Conservation (phyloP, 2,113 vertebrate genomes). For the Apodemus sylvaticus region DNA sequence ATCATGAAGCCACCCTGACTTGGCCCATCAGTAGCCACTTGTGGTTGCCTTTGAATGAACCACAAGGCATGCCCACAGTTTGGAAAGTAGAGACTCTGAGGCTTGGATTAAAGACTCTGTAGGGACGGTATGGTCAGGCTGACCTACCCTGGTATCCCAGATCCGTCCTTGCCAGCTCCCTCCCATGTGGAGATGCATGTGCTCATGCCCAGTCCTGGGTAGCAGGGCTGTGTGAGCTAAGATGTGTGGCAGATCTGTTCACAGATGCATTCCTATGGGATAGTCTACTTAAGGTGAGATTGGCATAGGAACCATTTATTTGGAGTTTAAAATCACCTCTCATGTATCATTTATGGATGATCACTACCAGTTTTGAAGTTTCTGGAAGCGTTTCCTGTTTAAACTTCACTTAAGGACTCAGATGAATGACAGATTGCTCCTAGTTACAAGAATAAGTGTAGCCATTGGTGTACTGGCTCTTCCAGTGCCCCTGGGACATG, state of each 20-base stretch:
- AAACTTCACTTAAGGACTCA: background rate
- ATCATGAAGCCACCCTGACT: background rate
- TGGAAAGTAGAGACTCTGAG: background rate
- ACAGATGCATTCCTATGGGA: background rate
- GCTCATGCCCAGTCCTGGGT: background rate
- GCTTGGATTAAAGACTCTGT: background rate
- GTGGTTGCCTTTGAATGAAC: constrained; percentile 8
- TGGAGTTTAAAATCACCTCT: background rate
- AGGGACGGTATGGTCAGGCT: background rate
- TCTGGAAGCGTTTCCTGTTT: no score
- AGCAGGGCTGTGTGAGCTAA: background rate
- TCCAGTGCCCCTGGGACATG: background rate
- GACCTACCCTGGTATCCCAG: background rate
- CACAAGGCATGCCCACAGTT: background rate
- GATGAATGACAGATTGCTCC: background rate
- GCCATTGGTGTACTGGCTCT: background rate
- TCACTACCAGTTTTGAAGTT: background rate
- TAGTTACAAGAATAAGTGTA: background rate
- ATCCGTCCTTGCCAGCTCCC: background rate
- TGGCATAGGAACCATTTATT: background rate
- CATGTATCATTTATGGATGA: background rate
- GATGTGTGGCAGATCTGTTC: background rate
- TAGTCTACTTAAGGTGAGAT: background rate
- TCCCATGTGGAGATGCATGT: background rate
- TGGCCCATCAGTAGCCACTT: background rate